Base-by-base conservation (phyloP, 1,140 invertebrate species). In the Episyrphus balteatus region DNA sequence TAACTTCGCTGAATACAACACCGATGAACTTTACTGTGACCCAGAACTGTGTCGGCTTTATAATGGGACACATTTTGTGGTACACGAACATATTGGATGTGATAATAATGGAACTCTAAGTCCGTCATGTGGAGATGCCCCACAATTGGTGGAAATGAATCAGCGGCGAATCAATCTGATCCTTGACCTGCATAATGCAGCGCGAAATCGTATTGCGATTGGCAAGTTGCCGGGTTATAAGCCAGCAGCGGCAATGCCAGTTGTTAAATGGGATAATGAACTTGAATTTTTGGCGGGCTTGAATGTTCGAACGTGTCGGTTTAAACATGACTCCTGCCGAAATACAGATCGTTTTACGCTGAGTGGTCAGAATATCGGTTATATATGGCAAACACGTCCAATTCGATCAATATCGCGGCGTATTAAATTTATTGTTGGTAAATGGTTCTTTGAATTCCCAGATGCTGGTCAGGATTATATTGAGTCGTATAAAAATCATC, bases 281-380 rank as follows among this genome's bases (percentile, higher is more conserved):
- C 48, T 66, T 44, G 60, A 60, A 42, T 54, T 54, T 44, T 42
- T 66, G 42, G 63, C 63, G 10, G 50, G 37, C 13, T 45, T 66
- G 21, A 62, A 66, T 43, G 62, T 51, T 8, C 58, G 53, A 36
- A 52, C 58, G 7, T 66, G 63, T 10, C 56, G 51, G 12, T 63
- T 66, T 13, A 57, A 47, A 5, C 63, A 66, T 48, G 63, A 66
- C 49, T 36, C 52, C 34, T 66, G 63, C 48, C 55, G 61, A 14
- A 66, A 63, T 47, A 63, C 63, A 13, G 51, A 47, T 8, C 51
- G 48, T 7, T 64, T 47, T 43, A 40, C 39, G n/a, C 53, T 51
- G 10, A 61, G 61, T 37, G 63, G 63, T 2, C 63, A 66, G 40
- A 66, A 66, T 46, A 62, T 66, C 21, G 62, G 59, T 2, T 61